Evolutionary conservation across 2,797 vertebrate genomes (phyloP).

Genomic region (Vespertilio murinus): DNA sequence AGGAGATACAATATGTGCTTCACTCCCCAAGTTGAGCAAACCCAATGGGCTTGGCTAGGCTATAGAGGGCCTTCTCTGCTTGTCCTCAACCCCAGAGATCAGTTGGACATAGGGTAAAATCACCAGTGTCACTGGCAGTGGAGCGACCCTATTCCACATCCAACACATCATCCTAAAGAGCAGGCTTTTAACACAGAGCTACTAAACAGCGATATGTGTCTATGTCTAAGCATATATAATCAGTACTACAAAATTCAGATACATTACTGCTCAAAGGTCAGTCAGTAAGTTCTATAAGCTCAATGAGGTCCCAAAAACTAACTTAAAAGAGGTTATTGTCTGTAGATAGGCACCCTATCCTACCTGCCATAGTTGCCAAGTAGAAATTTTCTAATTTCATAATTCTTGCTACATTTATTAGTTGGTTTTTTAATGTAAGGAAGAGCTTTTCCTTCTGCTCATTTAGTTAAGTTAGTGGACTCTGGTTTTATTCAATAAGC

Average conservation of each 20-base stretch:
- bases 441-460: conserved; percentile 1
- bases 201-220: conserved; percentile 28
- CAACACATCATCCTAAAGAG: conserved; percentile 56
- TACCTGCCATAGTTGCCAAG: neutral
- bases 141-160: conserved; percentile 39
- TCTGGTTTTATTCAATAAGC: neutral
- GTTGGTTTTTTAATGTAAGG: neutral
- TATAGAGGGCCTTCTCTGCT: neutral
- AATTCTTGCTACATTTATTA: conserved; percentile 14
- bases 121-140: conserved; percentile 17
- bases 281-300: neutral
- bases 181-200: conserved; percentile 45
- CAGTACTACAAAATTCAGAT: conserved; percentile 53
- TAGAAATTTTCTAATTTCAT: conserved; percentile 45
- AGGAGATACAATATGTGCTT: neutral
- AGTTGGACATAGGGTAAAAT: conserved; percentile 36
- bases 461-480: neutral
- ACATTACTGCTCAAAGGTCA: conserved; percentile 27
- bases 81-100: conserved; percentile 7
- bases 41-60: neutral
- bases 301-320: neutral
- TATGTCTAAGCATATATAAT: conserved; percentile 56
- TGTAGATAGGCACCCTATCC: neutral
- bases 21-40: neutral
- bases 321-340: conserved; percentile 29